A percentile compares a stretch with the other conserved stretches of the same genome.
Evolutionary conservation across 2,797 vertebrate species (phyloP).

Genomic region (Myripristis jacobus): DNA sequence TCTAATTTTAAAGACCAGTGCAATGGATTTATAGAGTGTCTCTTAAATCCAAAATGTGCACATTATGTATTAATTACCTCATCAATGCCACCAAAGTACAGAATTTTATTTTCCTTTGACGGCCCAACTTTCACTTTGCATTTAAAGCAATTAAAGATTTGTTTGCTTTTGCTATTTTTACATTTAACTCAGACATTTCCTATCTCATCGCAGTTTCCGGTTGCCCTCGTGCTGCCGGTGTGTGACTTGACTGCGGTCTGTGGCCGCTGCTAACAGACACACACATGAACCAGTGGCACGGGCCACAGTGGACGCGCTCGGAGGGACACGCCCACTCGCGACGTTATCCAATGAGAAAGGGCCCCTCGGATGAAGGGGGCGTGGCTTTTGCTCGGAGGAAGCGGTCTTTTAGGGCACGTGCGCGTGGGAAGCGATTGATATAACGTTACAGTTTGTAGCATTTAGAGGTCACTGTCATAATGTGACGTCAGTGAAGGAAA

Average conservation of each 20-base stretch:
- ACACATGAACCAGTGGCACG: constrained; percentile 37
- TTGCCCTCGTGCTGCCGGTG: fast-evolving
- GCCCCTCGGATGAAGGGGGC: neutral
- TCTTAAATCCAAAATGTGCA: no score
- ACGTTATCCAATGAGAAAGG: constrained; percentile 38
- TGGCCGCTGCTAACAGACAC: constrained; percentile 41
- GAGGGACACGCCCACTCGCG: neutral
- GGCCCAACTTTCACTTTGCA: no score
- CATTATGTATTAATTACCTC: no score
- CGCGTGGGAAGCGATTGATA: neutral
- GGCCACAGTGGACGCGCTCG: neutral
- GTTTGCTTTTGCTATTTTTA: neutral
- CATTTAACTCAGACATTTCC: no score
- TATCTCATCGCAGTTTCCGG: neutral
- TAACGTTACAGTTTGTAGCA: neutral
- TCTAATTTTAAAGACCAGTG: no score
- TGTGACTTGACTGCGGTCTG: neutral
- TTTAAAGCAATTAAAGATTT: no score
- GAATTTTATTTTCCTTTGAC: no score
- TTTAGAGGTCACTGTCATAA: no score
- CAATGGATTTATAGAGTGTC: no score
- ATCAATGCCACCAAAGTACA: no score
- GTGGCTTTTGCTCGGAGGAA: constrained; percentile 23
- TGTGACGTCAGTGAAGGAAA: no score
- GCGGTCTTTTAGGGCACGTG: constrained; percentile 35